Conservation (phyloP, 2,888 invertebrate genomes). For the Torymus tubicola region DNA sequence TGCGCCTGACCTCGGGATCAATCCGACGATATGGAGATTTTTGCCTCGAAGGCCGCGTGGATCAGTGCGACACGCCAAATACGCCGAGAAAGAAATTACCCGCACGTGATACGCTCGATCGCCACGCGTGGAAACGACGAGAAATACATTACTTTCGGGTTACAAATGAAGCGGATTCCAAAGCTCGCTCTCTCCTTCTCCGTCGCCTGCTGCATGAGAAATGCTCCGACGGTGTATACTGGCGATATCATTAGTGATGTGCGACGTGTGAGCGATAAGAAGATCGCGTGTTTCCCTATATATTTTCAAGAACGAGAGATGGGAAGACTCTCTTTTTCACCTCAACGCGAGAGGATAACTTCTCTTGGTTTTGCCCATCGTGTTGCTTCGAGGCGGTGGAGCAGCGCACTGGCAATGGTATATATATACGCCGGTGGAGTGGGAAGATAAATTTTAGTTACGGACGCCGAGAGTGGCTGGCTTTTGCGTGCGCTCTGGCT, state of each 20-base stretch:
- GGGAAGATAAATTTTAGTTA: slow-evolving; percentile 55
- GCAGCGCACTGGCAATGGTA: background rate
- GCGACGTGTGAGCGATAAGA: background rate
- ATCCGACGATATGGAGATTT: slow-evolving; percentile 42
- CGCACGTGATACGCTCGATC: slow-evolving; percentile 36
- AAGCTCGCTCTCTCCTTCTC: too few species aligned
- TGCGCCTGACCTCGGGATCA: slow-evolving; percentile 10
- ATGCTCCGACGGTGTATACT: background rate
- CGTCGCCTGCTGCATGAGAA: background rate
- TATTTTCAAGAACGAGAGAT: background rate
- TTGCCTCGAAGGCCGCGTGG: slow-evolving; percentile 4
- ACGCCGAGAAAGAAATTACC: slow-evolving; percentile 35
- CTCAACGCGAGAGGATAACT: slow-evolving; percentile 39
- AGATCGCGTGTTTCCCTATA: background rate
- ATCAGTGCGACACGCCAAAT: slow-evolving; percentile 8
- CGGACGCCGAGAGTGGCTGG: slow-evolving; percentile 17
- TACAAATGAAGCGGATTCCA: too few species aligned
- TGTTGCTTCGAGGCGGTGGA: too few species aligned
- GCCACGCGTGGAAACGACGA: slow-evolving; percentile 35
- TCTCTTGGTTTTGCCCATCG: slow-evolving; percentile 26
- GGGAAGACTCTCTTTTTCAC: slow-evolving; percentile 29
- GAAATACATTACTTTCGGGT: slow-evolving; percentile 27
- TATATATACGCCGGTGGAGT: background rate
- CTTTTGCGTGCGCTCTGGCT: background rate
- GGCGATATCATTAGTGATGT: slow-evolving; percentile 14